Base-by-base conservation (phyloP, 1,140 invertebrate genomes). In the Antheraea mylitta region DNA sequence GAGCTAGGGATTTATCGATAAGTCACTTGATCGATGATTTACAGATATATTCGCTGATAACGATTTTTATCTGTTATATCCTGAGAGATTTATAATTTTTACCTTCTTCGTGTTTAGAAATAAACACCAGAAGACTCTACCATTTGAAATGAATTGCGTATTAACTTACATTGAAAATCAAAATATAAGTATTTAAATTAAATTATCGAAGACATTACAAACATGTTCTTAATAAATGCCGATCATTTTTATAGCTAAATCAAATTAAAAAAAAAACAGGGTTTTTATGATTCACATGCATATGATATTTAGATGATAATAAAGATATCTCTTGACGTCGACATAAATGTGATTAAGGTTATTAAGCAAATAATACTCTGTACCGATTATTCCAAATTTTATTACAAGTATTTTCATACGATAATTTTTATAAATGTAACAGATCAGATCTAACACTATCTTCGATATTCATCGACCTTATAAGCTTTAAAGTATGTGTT, bases 1-100 rank as follows among this genome's bases (percentile, higher is more conserved):
- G 77, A 72, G 72, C 74, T 68, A 67, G 67, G 76, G 74, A 77
- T 81, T 79, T 78, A 72, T 72, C 73, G 79, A 81, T 83, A 83
- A 70, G 45, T 60, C 59, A 65, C 71, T 78, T 83, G 81, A 83
- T 83, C 81, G 81, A 83, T 83, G 45, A 53, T 53, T 53, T 53
- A 53, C 45, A 53, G 45, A 53, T 53, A 53, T 53, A 16, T 53
- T 10, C 75, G 70, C 70, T 75, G 86, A 89, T 89, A 86, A 80
- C 45, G 68, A 78, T 83, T 68, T 77, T 85, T 84, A 86, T 88
- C 81, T 53, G 79, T 72, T 67, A 61, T 65, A 53, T 53, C 45
- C 45, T 53, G 45, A 53, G 19, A 65, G 45, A 65, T 65, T 65
- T 45, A 37, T 60, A 45, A 16, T 62, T 60, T 70, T 42, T 70